Evolutionary conservation across 2,113 vertebrate genomes (phyloP).

Genomic region (Daphoenositta chrysoptera): DNA sequence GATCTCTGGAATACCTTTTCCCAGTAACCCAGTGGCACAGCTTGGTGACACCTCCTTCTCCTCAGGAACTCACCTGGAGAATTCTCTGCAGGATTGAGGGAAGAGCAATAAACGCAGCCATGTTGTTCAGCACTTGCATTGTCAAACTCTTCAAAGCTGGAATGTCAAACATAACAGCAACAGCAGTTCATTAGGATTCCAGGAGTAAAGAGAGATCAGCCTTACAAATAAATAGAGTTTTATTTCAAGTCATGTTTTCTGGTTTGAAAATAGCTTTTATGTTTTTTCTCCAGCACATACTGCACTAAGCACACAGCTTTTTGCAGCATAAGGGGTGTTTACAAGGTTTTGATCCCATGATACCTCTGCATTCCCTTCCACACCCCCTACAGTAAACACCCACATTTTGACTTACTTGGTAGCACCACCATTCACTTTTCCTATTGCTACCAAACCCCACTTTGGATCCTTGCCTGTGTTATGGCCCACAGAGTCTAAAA

Average conservation of each 20-base stretch:
- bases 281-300: background rate
- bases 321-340: background rate
- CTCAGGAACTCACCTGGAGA: conserved; percentile 81
- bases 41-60: background rate
- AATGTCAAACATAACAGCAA: conserved; percentile 33
- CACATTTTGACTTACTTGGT: background rate
- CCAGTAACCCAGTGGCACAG: background rate
- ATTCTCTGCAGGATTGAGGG: conserved; percentile 93
- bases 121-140: conserved; percentile 93
- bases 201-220: background rate
- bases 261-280: background rate
- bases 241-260: background rate
- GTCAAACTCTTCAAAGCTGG: conserved; percentile 91
- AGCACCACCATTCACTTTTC: background rate
- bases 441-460: background rate
- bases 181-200: background rate
- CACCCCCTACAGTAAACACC: background rate
- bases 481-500: background rate
- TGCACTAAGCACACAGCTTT: background rate
- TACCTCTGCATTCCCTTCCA: background rate
- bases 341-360: background rate
- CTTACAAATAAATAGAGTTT: background rate
- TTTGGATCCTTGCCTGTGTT: background rate
- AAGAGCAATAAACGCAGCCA: conserved; percentile 92
- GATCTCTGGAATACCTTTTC: background rate